Conservation (phyloP, 1,140 invertebrate species). For the Musca domestica region DNA sequence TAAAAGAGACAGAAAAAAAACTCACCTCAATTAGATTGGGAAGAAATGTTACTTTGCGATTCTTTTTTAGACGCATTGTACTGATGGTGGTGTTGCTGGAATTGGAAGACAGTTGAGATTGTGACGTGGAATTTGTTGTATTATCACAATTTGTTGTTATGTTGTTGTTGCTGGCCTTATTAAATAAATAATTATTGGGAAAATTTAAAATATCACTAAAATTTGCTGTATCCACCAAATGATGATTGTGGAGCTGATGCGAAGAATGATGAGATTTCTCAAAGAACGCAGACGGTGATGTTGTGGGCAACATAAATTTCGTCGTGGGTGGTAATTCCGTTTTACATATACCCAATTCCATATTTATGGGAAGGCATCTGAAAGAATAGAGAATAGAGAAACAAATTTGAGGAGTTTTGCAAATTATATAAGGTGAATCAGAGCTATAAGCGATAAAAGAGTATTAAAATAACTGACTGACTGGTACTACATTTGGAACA, state of each 20-base stretch:
- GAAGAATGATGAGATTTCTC: slow-evolving; percentile 12
- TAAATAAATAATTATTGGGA: slow-evolving; percentile 35
- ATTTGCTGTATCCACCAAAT: slow-evolving; percentile 29
- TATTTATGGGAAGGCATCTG: slow-evolving; percentile 47
- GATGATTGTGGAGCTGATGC: neutral
- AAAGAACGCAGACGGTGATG: slow-evolving; percentile 23
- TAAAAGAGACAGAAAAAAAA: neutral
- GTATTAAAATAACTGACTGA: no score
- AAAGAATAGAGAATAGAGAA: neutral
- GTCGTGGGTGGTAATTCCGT: slow-evolving; percentile 43
- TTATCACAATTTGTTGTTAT: slow-evolving; percentile 25
- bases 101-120: neutral
- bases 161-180: slow-evolving; percentile 27
- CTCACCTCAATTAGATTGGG: slow-evolving; percentile 49
- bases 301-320: slow-evolving; percentile 50
- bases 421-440: no score
- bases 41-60: slow-evolving; percentile 51
- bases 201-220: slow-evolving; percentile 25
- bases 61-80: slow-evolving; percentile 51
- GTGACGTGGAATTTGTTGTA: neutral
- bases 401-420: no score
- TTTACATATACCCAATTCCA: slow-evolving; percentile 53
- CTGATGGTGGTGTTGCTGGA: slow-evolving; percentile 15
- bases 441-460: no score
- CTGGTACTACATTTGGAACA: no score